Evolutionary conservation across 2,797 vertebrate species (phyloP).

Genomic region (Lophura swinhoii): DNA sequence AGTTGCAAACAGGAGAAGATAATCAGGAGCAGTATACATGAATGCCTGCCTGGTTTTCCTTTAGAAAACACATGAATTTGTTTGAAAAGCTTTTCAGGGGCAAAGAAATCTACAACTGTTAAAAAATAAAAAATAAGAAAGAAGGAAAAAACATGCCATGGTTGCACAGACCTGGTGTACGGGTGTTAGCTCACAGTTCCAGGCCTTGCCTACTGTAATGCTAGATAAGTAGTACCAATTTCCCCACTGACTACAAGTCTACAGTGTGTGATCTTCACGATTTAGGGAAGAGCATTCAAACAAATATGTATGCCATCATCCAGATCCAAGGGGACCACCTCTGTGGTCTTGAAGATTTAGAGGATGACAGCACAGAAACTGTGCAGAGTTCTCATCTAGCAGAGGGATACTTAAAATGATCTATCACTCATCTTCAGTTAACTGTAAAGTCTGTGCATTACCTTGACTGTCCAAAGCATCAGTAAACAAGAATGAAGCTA

Average conservation of each 20-base stretch:
- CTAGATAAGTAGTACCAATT: background rate
- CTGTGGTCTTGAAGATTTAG: slow-evolving; percentile 23
- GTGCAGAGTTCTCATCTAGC: background rate
- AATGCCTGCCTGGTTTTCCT: background rate
- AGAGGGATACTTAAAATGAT: slow-evolving; percentile 52
- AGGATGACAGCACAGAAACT: background rate
- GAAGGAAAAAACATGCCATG: accelerated
- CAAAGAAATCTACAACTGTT: background rate
- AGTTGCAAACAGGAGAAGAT: background rate
- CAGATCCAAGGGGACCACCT: background rate
- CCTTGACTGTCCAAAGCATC: background rate
- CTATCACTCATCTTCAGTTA: slow-evolving; percentile 16
- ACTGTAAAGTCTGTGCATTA: background rate
- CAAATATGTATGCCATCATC: background rate
- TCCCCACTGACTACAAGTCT: slow-evolving; percentile 8
- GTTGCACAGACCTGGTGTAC: background rate
- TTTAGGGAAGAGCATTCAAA: slow-evolving; percentile 27
- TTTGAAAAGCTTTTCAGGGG: background rate
- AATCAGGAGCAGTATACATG: background rate
- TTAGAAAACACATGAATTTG: background rate
- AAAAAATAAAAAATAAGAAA: background rate
- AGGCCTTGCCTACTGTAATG: background rate
- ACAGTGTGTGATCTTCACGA: background rate
- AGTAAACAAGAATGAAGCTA: background rate
- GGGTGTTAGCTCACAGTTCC: background rate